Evolutionary conservation across 2,797 vertebrate genomes (phyloP).

Genomic region (Coracias cyanogaster): DNA sequence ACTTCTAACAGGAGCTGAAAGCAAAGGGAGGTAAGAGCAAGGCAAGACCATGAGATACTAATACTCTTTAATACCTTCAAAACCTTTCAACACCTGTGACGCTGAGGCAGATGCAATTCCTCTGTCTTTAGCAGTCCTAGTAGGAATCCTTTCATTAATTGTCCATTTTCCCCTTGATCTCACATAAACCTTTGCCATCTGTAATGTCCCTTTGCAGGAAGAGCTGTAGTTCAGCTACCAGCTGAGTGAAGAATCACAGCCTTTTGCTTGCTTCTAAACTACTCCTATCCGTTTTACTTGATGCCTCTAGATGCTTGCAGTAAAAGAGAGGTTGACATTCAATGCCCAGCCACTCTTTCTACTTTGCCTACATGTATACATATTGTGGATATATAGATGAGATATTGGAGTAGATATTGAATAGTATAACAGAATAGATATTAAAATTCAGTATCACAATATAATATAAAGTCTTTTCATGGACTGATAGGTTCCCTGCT

Average conservation of each 20-base stretch:
- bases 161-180: neutral
- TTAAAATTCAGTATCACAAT: neutral
- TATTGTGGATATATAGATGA: neutral
- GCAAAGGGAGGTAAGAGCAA: neutral
- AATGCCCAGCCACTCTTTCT: neutral
- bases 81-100: neutral
- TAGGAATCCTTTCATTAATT: neutral
- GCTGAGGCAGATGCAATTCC: neutral
- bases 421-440: neutral
- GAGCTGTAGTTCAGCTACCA: neutral
- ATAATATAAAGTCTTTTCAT: neutral
- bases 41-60: neutral
- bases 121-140: neutral
- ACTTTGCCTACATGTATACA: rapidly evolving
- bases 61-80: neutral
- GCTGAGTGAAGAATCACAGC: neutral
- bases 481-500: neutral
- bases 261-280: neutral
- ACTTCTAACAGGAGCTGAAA: neutral
- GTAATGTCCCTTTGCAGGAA: neutral
- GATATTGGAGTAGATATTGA: neutral
- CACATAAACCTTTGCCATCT: neutral
- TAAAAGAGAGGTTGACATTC: neutral
- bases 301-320: neutral
- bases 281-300: neutral